Percentiles rank a stretch among this genome's conserved stretches.
Evolutionary conservation across 2,113 vertebrate genomes (phyloP).

Genomic region (Aplodontia rufa): DNA sequence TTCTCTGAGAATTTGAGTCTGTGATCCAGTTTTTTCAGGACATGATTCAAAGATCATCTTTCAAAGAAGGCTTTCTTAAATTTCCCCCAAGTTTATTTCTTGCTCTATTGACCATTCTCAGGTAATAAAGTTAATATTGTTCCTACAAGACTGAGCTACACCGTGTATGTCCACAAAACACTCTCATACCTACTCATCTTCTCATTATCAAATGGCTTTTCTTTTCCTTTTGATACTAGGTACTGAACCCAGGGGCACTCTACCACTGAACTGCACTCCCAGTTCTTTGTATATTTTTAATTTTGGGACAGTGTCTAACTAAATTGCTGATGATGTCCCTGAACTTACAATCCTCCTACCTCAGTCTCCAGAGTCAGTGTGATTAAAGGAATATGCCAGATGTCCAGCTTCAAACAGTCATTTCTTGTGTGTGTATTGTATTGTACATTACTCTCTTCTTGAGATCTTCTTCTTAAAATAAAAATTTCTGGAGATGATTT

Average conservation of each 20-base stretch:
- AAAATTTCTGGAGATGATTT: background rate
- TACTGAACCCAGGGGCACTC: no score
- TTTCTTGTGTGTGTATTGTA: background rate
- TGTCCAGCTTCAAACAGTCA: background rate
- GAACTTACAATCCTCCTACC: no score
- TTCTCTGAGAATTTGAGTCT: background rate
- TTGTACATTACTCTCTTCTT: background rate
- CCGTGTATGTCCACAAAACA: background rate
- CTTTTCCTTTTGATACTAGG: no score
- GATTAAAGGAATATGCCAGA: no score
- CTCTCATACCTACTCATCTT: background rate
- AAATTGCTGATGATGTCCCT: no score
- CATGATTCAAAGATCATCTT: background rate
- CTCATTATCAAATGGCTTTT: background rate
- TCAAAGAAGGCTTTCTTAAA: background rate
- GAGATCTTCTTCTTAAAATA: background rate
- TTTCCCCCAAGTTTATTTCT: background rate
- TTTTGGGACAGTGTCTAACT: no score
- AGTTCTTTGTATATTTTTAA: no score
- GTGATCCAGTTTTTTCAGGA: background rate
- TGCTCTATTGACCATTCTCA: background rate
- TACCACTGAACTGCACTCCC: no score
- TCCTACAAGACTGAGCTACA: background rate
- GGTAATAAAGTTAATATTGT: background rate
- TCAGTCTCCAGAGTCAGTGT: no score